phyloP scores from a whole-genome alignment of 2,113 vertebrate species.

The Grammatotria lemairii region DNA sequence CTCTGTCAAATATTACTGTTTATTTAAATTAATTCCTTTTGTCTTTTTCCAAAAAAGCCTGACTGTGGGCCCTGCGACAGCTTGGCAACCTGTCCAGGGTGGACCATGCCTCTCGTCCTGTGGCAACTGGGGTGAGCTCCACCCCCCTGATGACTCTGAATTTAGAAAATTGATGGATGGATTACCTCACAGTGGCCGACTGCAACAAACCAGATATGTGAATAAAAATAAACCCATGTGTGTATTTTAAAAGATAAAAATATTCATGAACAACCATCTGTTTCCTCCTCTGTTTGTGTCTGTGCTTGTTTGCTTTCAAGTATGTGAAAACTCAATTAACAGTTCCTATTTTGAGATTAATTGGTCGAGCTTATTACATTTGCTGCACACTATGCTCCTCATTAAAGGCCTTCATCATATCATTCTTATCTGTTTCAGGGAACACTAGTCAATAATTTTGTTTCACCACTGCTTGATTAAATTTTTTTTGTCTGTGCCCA shows the following conservation, averaged over 20 bases:
- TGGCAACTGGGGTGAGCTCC: background rate
- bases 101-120: background rate
- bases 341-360: background rate
- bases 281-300: background rate
- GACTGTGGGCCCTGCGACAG: background rate
- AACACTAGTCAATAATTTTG: background rate
- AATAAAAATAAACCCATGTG: background rate
- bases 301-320: background rate
- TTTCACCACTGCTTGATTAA: background rate
- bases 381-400: background rate
- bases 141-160: background rate
- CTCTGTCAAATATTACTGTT: background rate
- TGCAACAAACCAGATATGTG: background rate
- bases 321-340: slow-evolving; percentile 15
- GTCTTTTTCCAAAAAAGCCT: background rate
- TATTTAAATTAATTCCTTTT: background rate
- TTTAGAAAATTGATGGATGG: background rate
- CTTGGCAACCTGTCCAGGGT: background rate
- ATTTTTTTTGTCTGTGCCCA: background rate
- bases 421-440: background rate
- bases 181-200: background rate
- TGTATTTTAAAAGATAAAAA: background rate
- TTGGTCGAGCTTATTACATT: background rate
- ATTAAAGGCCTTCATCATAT: background rate
- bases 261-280: background rate